Conservation (phyloP, 2,888 invertebrate species). For the Eupithecia tripunctaria region DNA sequence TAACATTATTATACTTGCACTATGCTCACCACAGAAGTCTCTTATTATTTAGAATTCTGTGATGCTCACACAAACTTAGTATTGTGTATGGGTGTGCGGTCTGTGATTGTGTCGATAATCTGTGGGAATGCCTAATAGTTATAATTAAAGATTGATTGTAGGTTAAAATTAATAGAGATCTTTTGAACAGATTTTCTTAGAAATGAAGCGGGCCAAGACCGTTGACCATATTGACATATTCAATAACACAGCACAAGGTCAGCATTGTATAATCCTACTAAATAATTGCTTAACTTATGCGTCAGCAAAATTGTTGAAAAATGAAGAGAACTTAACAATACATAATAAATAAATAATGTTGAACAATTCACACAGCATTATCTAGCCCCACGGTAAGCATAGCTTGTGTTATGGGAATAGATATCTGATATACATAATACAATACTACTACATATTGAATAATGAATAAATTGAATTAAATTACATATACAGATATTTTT, state of each 20-base stretch:
- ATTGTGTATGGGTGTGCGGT: not conserved
- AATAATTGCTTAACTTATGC: not conserved
- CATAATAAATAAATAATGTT: too few species aligned
- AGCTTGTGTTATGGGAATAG: too few species aligned
- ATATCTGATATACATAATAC: too few species aligned
- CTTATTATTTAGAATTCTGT: too few species aligned
- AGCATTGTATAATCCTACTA: not conserved
- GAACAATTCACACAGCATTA: too few species aligned
- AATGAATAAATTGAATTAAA: too few species aligned
- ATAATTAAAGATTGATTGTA: not conserved
- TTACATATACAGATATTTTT: too few species aligned
- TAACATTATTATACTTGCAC: not conserved
- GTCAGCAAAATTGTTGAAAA: not conserved
- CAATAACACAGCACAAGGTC: conserved; percentile 4
- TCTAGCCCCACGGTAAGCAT: too few species aligned
- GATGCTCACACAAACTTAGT: too few species aligned
- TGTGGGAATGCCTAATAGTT: not conserved
- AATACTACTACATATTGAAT: too few species aligned
- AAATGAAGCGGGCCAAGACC: not conserved
- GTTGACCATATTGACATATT: conserved; percentile 1
- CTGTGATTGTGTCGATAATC: not conserved
- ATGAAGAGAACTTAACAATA: not conserved
- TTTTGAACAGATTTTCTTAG: not conserved
- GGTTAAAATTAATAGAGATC: not conserved
- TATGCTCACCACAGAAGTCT: too few species aligned